Evolutionary conservation across 2,797 vertebrate genomes (phyloP), one percentile per base, ranked within the genome.

Genomic region (Danio tinwini): DNA sequence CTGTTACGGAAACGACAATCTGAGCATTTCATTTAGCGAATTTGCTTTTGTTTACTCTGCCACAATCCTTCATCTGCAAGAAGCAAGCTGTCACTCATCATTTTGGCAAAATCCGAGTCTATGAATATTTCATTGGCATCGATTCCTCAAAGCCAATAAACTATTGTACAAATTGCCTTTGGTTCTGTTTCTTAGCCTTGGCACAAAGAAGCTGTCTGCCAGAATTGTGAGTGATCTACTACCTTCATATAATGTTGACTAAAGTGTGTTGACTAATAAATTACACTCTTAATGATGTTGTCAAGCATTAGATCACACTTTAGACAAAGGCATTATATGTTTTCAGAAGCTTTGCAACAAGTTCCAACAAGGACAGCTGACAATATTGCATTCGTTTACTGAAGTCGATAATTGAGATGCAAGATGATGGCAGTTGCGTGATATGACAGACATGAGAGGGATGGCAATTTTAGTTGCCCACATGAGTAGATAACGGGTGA

Each of bases 71-170:
- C 92, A 79, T 94, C 93, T 92, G 94, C 93, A 94, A 92, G 92
- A 94, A 93, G 93, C 91, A 90, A 93, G 88, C 91, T 92, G 94
- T 94, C 94, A 94, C 92, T 93, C 93, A 93, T 95, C 94, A 95
- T 96, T 95, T 95, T 93, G 92, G 92, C 92, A 94, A 94, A 95
- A 96, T 95, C 94, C 94, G 95, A 94, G 93, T 90, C 93, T 92
- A 96, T 96, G 93, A 96, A 96, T 96, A 95, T 95, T 96, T 96
- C 94, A 96, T 96, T 93, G 94, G 93, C 88, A 92, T 92, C 90
- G 92, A 93, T 94, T 94, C 92, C 94, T 95, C 93, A 94, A 95
- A 95, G 92, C 92, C 91, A 94, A 93, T 94, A 94, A 94, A 93
- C 84, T 90, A 92, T 94, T 94, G 94, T 93, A 93, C 94, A 95